Base-by-base conservation (phyloP, 2,888 invertebrate species). In the Orthosia incerta region DNA sequence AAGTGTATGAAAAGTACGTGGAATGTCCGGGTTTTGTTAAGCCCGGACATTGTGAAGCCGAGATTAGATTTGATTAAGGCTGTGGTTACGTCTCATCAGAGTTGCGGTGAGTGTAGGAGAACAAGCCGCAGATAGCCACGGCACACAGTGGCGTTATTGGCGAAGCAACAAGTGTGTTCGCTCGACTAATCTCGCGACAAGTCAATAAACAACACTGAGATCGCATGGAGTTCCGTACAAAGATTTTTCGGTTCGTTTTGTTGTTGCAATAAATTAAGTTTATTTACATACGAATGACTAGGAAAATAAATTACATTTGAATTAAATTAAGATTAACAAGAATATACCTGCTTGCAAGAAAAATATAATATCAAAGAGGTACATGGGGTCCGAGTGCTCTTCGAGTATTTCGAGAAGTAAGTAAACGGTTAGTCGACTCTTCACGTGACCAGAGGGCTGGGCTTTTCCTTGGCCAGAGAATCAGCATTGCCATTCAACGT, bases 111-210 rank as follows among this genome's bases (percentile, higher is more conserved):
- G 88, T 89, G 87, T 87, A 89, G 86, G 89, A 89, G 89, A 86
- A 84, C 82, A 81, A 80, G 77, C 86, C 79, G 86, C 71, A 87
- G 87, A 88, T 86, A 86, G 87, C 87, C 87, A 48, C 60, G 55
- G 57, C 56, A 57, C 57, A 71, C 60, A 50, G 71, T 57, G 74
- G 79, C 83, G 82, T 88, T 88, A 88, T 88, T 85, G 87, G 80
- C 80, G 80, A 89, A 89, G 89, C 93, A 94, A 93, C 93, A 94
- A 93, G 93, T 93, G 88, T 81, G 74, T 75, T 86, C 88, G 87
- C 88, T 88, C 87, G 83, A 91, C 90, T 75, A 79, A 87, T 91
- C 88, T 82, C 16, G 39, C 69, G 69, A 88, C 81, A 65, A 59
- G 67, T 88, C 80, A 62, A 68, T 80, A 65, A 83, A 83, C 51